Evolutionary conservation across 2,113 vertebrate genomes (phyloP).

Genomic region (Acrocephalus kingi): DNA sequence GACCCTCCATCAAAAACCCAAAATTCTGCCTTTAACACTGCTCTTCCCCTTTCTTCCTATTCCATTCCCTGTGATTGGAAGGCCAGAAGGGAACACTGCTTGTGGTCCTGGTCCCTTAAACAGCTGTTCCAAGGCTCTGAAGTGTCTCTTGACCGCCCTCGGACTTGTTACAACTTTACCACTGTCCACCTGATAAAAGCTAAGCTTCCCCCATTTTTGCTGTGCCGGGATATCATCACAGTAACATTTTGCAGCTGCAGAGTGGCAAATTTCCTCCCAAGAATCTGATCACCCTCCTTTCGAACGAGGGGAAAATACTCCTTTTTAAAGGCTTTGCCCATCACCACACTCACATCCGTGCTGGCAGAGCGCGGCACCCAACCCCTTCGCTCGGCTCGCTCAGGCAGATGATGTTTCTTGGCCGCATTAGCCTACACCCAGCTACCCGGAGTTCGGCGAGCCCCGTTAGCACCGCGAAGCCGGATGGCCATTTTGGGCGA

Average conservation of each 20-base stretch:
- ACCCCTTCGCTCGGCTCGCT: background rate
- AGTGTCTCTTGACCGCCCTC: too few relatives aligned
- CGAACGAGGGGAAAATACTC: rapidly evolving
- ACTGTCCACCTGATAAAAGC: background rate
- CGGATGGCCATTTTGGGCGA: background rate
- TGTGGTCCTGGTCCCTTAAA: background rate
- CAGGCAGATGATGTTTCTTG: rapidly evolving
- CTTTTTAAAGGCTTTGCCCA: background rate
- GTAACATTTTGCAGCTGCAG: rapidly evolving
- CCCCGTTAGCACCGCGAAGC: background rate
- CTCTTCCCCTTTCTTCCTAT: background rate
- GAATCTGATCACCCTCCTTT: background rate
- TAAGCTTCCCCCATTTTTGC: rapidly evolving
- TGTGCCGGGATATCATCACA: background rate
- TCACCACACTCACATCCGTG: rapidly evolving
- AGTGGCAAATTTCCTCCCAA: rapidly evolving
- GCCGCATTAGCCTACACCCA: rapidly evolving
- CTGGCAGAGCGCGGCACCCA: background rate
- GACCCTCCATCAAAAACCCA: background rate
- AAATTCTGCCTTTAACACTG: background rate
- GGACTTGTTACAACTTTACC: background rate
- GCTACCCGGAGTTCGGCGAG: rapidly evolving
- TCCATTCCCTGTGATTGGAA: background rate
- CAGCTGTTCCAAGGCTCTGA: background rate
- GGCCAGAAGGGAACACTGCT: background rate